Evolutionary conservation across 2,888 invertebrate species (phyloP), one percentile per base, ranked within the genome.

Genomic region (Tryphoninae sp.): DNA sequence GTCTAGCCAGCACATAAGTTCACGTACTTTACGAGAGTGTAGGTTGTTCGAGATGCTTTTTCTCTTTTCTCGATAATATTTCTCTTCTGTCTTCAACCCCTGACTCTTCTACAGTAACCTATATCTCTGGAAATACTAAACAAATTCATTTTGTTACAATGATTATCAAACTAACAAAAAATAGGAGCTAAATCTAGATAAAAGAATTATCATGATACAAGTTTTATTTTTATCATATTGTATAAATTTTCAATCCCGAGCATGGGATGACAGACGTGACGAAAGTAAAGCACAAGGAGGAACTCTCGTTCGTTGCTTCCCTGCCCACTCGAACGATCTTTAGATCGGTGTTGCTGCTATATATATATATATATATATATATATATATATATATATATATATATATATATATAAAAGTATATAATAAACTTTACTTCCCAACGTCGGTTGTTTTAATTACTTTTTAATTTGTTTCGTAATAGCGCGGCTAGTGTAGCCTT

Each of bases 391-490:
- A 40, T 13, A 9, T 51, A 49, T 49, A 58, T 65, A 65, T 26
- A 26, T 26, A 26, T 4, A 22, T 59, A 22, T 22, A 23, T 59
- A 23, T 53, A 40, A 22, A 40, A n/a, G 51, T 51, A 49, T 49
- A 58, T 65, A 65, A 45, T 26, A 67, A 75, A 67, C 58, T 59
- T 16, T 58, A 67, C 67, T 19, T 65, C 45, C 45, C 26, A 64
- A 23, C 75, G 80, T 82, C 84, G 78, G 87, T 88, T 88, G 88
- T 89, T 90, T 89, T 89, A 90, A 89, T 89, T 90, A 89, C 86
- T 89, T 90, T 90, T 90, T 89, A 89, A 89, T 89, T 89, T 90
- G 88, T 89, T 89, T 86, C 86, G 82, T 88, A 88, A 90, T 86
- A 87, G 86, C 85, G 84, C 83, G 83, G 84, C 86, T 85, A 78